phyloP scores from a whole-genome alignment of 2,797 vertebrate genomes.

The Sternarchorhynchus goeldii region DNA sequence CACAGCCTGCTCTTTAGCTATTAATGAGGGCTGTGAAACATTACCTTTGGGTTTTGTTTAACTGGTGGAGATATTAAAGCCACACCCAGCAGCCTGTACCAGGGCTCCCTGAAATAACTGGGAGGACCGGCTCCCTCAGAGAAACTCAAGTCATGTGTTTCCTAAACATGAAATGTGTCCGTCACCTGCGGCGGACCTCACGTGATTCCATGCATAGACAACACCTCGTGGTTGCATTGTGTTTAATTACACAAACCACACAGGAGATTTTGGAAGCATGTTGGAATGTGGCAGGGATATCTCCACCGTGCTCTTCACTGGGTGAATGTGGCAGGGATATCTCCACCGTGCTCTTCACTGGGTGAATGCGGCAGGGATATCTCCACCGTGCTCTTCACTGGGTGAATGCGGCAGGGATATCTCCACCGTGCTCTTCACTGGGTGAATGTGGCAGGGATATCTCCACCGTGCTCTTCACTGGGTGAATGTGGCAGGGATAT shows the following conservation, averaged over 20 bases:
- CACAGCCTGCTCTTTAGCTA: constrained; percentile 41
- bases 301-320: neutral
- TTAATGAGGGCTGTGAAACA: constrained; percentile 45
- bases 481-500: no score
- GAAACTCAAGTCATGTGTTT: constrained; percentile 30
- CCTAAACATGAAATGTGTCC: constrained; percentile 41
- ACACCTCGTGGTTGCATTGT: constrained; percentile 35
- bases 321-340: no score
- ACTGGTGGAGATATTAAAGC: constrained; percentile 22
- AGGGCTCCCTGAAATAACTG: constrained; percentile 15
- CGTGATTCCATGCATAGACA: constrained; percentile 15
- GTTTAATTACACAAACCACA: constrained; percentile 30
- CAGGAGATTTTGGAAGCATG: constrained; percentile 17
- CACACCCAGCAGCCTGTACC: neutral
- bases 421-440: no score
- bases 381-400: no score
- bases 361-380: no score
- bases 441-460: no score
- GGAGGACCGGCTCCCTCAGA: constrained; percentile 6
- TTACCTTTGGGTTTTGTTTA: constrained; percentile 47
- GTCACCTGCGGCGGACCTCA: constrained; percentile 31
- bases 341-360: no score
- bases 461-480: no score
- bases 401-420: no score
- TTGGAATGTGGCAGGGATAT: constrained; percentile 15